Base-by-base conservation (phyloP, 2,113 vertebrate genomes). In the Melanotaenia duboulayi region DNA sequence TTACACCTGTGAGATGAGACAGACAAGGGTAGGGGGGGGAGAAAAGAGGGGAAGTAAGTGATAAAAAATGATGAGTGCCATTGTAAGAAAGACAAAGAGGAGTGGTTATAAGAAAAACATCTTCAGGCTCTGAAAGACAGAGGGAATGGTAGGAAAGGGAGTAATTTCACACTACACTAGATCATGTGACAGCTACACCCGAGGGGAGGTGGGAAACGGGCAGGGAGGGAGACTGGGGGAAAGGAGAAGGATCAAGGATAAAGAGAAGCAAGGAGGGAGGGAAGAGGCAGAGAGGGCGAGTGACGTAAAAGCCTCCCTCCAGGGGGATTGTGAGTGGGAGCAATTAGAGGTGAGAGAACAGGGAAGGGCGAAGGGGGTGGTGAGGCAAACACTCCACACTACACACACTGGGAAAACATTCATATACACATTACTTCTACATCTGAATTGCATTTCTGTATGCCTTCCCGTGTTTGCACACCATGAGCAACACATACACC, bases 1-100 rank as follows among this genome's bases (percentile, higher is more conserved):
- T 97, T 97, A 91, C 96, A 97, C 92, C 96, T 97, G 90, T 1
- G 12, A 84, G 70, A 60, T 74, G 40, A 70, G 32, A 76, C 19
- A 77, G 69, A 65, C 0, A 7, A 50, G 55, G 28, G 32, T 11
- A 22, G 62, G 49, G 14, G 11, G 23, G 23, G 4, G 24, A 40
- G 11, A 61, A 39, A 76, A 48, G 17, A 48, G 35, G 61, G 76
- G 55, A 63, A 62, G 66, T 75, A 69, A 78, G 78, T 67, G 57
- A 82, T 81, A 51, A 46, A 69, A 71, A 81, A 72, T 63, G 57
- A 84, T 37, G 35, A 85, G 75, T 71, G 61, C 60, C 71, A 76
- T 76, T 85, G 79, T 73, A 83, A 80, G 80, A 70, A 75, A 84
- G 82, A 82, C 68, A 75, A 77, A 84, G 70, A 73, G 51, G 37